Evolutionary conservation across 2,797 vertebrate genomes (phyloP), one percentile per base, ranked within the genome.

Genomic region (Scarus forsteni): DNA sequence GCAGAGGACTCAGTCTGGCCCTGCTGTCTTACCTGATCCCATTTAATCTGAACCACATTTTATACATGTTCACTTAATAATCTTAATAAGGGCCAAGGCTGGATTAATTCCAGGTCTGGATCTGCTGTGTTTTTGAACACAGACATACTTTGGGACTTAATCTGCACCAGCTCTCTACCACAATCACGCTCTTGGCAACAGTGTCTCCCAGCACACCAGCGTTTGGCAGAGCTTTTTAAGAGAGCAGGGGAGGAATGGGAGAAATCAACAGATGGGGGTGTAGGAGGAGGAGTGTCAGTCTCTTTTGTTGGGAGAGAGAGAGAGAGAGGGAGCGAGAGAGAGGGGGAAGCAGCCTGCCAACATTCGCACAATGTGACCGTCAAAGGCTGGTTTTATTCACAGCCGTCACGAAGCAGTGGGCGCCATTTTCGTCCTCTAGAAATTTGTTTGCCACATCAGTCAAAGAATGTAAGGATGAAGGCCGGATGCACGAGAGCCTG

Each of bases 181-280:
- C 0, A 10, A 60, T 55, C 19, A 38, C 50, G 40, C 6, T 8
- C 67, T 80, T 85, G 77, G 81, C 77, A 70, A 56, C 3, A n/a
- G 42, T 63, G 53, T 57, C 62, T 59, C 61, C 59, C 8, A 0
- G 79, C 65, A 14, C 67, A 59, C 62, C 70, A 66, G 66, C 42
- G 44, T 49, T 48, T 82, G 79, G 79, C 82, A 62, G 50, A 61
- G 60, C 66, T 77, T 53, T 82, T 79, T 68, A 74, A 84, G 80
- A 83, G 77, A 82, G 80, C 63, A 81, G 75, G 77, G 49, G 80
- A 67, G 70, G 80, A 88, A 75, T 40, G 77, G 75, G 68, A 88
- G 80, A 79, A 86, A 69, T 86, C 85, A 88, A 60, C 91, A 93
- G 88, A 90, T 92, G 85, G 89, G 86, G 79, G 79, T 79, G 89